Percentiles rank a stretch among this genome's conserved stretches.
Conservation (phyloP, 1,140 invertebrate species). For the Drosophila azteca region DNA sequence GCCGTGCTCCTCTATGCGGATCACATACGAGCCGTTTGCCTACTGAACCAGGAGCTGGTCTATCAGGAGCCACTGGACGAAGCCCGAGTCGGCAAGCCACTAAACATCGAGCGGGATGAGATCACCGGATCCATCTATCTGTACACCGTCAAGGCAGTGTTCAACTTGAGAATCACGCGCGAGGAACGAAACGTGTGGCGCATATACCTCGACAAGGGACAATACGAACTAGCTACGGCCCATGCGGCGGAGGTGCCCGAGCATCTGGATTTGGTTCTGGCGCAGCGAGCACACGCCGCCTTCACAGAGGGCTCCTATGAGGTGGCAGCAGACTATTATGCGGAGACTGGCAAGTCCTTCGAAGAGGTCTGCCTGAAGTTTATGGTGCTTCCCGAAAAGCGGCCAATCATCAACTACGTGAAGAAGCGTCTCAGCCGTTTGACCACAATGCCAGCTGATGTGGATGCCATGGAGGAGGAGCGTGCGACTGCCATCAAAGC, state of each 20-base stretch:
- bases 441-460: constrained; percentile 57
- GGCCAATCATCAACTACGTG: constrained; percentile 94
- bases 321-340: constrained; percentile 93
- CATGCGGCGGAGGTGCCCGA: constrained; percentile 91
- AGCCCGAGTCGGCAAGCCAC: constrained; percentile 89
- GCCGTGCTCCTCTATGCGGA: constrained; percentile 92
- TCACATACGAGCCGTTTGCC: constrained; percentile 92
- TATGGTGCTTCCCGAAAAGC: constrained; percentile 91
- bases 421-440: constrained; percentile 87
- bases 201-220: constrained; percentile 93
- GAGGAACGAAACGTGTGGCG: constrained; percentile 96
- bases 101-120: constrained; percentile 93
- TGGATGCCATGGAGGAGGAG: constrained; percentile 85
- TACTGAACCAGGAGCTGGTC: constrained; percentile 93
- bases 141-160: constrained; percentile 92
- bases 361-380: constrained; percentile 98
- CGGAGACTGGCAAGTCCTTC: constrained; percentile 95
- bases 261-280: constrained; percentile 92
- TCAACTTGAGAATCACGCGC: constrained; percentile 92
- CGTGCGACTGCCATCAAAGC: constrained; percentile 90
- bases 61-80: constrained; percentile 94
- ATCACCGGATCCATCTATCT: constrained; percentile 93
- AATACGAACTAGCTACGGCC: constrained; percentile 94
- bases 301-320: constrained; percentile 92
- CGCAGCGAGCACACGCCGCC: constrained; percentile 94